Evolutionary conservation across 2,113 vertebrate species (phyloP).

Genomic region (Forbesichthys agassizii): DNA sequence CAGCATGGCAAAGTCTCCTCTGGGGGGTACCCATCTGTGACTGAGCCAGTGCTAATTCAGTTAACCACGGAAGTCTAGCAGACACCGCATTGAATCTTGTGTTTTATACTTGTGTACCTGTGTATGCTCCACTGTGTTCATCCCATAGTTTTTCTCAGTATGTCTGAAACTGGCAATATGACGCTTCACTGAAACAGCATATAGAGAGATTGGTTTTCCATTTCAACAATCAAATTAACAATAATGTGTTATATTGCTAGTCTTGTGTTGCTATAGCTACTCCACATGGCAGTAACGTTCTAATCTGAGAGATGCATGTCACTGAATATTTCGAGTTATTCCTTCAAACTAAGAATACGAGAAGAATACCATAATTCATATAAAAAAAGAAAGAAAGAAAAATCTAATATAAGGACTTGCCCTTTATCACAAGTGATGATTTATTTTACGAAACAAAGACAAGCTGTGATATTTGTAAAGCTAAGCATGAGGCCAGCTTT

Average conservation of each 20-base stretch:
- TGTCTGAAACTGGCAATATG: constrained; percentile 48
- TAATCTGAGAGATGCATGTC: background rate
- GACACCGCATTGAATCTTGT: constrained; percentile 30
- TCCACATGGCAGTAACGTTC: background rate
- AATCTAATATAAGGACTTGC: background rate
- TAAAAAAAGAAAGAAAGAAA: background rate
- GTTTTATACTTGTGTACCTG: constrained; percentile 41
- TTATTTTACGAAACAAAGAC: too few species aligned
- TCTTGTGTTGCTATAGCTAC: too few species aligned
- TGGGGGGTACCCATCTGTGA: constrained; percentile 55
- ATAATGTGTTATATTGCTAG: background rate
- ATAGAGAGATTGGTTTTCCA: constrained; percentile 15
- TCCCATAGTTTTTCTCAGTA: constrained; percentile 41
- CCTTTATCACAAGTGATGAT: too few species aligned
- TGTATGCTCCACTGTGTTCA: background rate
- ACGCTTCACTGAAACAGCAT: constrained; percentile 29
- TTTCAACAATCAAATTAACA: background rate
- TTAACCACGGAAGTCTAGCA: constrained; percentile 60
- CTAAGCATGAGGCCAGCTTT: too few species aligned
- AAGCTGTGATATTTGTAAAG: too few species aligned
- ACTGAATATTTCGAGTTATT: background rate
- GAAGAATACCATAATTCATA: background rate
- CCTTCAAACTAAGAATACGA: background rate
- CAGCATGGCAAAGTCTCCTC: constrained; percentile 39
- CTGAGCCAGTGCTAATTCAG: constrained; percentile 59